Evolutionary conservation across 2,888 invertebrate genomes (phyloP), one percentile per base, ranked within the genome.

Genomic region (Campoplex capitator): DNA sequence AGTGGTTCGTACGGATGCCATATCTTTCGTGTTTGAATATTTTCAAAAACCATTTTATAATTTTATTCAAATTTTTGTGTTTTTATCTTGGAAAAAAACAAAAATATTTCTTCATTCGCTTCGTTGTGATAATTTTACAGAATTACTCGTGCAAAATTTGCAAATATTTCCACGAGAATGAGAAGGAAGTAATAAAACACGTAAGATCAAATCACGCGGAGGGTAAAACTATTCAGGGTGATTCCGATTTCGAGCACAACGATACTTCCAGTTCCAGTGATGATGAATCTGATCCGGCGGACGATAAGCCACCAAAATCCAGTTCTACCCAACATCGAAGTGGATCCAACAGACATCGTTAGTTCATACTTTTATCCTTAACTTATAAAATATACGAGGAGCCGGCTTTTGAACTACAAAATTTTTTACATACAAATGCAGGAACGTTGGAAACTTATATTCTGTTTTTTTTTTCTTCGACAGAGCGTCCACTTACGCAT

Each of bases 141-240:
- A 90, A 89, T 77, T 94, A 88, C 78, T 9, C 88, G 8, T 95
- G 95, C 85, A 93, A 92, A 88, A 87, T 93, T 42, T 95, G 94
- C 75, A 90, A 91, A 42, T 93, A 90, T 84, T 81, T 89, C 23
- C 89, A 91, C n/a, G 74, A 67, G 70, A 73, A 54, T n/a, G 85
- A 93, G 65, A 82, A 90, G 7, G 91, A 91, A 42, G 91, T 94
- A 42, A 56, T 88, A 18, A 85, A 88, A 3, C 94, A 95, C 84
- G 89, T 94, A 6, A 83, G 76, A n/a, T 77, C 91, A 28, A 83
- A 88, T 1, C 94, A 95, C 84, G n/a, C 86, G 0, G 23, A 45
- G 2, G 88, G 90, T n/a, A 76, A 73, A 45, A 76, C 70, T 0
- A 84, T 87, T 2, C 71, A 67, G 13, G 85, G 67, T 2, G 91